Evolutionary conservation across 2,797 vertebrate species (phyloP).

Genomic region (Kryptopterus vitreolus): DNA sequence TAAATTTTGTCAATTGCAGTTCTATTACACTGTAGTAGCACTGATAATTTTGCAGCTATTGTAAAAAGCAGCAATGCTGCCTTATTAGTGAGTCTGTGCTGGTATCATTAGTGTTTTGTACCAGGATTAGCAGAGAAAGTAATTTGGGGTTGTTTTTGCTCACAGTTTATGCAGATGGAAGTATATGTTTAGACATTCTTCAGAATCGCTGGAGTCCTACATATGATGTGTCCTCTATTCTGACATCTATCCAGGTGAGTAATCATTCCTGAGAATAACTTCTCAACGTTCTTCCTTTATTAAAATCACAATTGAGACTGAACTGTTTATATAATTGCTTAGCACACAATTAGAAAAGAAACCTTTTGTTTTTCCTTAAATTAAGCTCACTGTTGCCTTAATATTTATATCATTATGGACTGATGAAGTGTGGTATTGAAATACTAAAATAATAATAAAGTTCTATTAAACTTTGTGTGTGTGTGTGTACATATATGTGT

Average conservation of each 20-base stretch:
- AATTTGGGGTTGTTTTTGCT: constrained; percentile 8
- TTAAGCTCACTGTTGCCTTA: too few relatives aligned
- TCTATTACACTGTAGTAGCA: not conserved
- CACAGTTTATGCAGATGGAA: constrained; percentile 96
- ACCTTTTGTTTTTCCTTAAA: not conserved
- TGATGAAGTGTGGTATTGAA: too few relatives aligned
- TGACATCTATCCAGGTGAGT: constrained; percentile 97
- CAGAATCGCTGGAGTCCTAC: constrained; percentile 99
- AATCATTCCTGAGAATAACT: not conserved
- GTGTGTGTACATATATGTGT: too few relatives aligned
- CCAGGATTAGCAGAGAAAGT: not conserved
- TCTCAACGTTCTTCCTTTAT: not conserved
- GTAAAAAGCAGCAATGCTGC: not conserved
- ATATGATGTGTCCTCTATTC: constrained; percentile 97
- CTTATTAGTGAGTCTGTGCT: not conserved
- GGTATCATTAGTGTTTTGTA: not conserved
- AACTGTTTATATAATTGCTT: not conserved
- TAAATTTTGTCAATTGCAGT: not conserved
- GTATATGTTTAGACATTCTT: constrained; percentile 99
- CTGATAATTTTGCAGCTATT: not conserved
- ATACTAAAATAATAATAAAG: too few relatives aligned
- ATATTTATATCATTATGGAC: too few relatives aligned
- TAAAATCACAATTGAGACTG: not conserved
- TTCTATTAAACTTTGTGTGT: too few relatives aligned
- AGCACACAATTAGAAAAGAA: not conserved